These are phyloP conservation scores for Dioctria rufipes DNA, from an alignment of 2,888 invertebrate genomes.

Conservation along the genomic window DNA sequence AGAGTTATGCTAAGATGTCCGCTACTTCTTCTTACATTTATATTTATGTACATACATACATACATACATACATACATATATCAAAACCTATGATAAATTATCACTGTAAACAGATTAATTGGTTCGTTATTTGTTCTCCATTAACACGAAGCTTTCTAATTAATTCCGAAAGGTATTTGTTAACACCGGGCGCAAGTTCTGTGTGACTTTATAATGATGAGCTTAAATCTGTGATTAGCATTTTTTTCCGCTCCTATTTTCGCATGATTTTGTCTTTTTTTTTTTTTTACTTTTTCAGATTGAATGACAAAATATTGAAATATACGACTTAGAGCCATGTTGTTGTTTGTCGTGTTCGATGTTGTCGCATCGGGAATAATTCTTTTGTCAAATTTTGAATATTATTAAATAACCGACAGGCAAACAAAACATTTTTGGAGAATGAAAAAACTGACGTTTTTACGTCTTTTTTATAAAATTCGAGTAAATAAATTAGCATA, in stretches of 20 bases:
- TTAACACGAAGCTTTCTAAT: constrained; percentile 38
- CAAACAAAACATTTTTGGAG: no score
- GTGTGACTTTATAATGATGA: background rate
- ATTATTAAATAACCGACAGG: no score
- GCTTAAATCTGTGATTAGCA: background rate
- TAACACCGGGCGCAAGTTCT: constrained; percentile 10
- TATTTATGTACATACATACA: no score
- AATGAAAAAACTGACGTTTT: no score
- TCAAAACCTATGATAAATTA: constrained; percentile 19
- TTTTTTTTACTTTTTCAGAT: constrained; percentile 5
- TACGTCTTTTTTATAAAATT: no score
- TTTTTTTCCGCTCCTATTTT: background rate
- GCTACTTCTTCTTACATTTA: constrained; percentile 7
- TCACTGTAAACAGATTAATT: constrained; percentile 30
- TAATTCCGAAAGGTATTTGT: constrained; percentile 33
- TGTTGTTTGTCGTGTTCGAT: no score
- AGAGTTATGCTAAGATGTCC: background rate
- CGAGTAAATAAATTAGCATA: no score
- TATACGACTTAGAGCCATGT: background rate
- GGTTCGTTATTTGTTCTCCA: constrained; percentile 26
- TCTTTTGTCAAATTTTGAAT: no score
- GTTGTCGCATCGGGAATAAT: no score
- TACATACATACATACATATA: no score
- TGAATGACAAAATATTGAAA: constrained; percentile 10
- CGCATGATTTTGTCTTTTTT: constrained; percentile 21